Base-by-base conservation (phyloP, 2,888 invertebrate species). In the Gymnosoma rotundatum region DNA sequence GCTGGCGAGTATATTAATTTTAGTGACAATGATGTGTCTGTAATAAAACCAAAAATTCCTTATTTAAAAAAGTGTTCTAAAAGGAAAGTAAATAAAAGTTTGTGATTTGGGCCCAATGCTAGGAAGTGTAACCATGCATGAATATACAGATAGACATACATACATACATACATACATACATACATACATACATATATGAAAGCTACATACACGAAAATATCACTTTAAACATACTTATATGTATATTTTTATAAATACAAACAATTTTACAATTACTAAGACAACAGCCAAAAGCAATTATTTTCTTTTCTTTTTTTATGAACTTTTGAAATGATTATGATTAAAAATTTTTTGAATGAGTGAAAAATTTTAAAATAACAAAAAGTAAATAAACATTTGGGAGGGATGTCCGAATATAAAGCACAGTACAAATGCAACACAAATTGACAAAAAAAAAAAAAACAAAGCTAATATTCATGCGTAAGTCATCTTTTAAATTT, bases 31-130 rank as follows among this genome's bases (percentile, higher is more conserved):
- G 64, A 25, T 81, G 70, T 64, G n/a, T 63, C n/a, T 16, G 38
- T n/a, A 64, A 50, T 64, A 64, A 78, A 81, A 74, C 6, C 42
- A 20, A 69, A 60, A 78, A 78, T 84, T 84, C 81, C 84, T 81
- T 78, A 70, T 75, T 61, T 60, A 78, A 50, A 25, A 25, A 2
- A 2, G 25, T 32, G 58, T 16, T n/a, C 36, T 74, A 70, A 81
- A 84, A 78, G 81, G 78, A 78, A 84, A 81, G 84, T 81, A 84
- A 81, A 32, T 81, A 81, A 72, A 60, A 78, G 45, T 50, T 4
- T 5, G 78, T 75, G 1, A 4, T 25, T 81, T 81, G 81, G 84
- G 84, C 84, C 70, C 48, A 74, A 63, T 84, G 84, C 84, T 81
- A 73, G 78, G 81, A 36, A 84, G 66, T 84, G 73, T 81, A 70